phyloP scores from a whole-genome alignment of 2,113 vertebrate species.

The Neopipo cinnamomea region DNA sequence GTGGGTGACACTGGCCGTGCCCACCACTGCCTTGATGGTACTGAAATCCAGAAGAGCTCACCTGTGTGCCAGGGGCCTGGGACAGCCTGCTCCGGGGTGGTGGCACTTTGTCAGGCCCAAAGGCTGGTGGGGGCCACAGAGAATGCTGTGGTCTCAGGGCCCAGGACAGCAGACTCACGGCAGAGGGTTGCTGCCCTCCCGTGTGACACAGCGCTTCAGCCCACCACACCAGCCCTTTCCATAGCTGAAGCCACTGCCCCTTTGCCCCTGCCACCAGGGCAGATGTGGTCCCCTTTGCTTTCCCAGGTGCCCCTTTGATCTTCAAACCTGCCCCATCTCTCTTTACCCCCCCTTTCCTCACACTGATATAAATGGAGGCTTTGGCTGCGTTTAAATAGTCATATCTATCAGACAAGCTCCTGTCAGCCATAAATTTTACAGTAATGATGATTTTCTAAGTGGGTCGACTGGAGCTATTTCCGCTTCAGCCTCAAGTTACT shows the following conservation, averaged over 20 bases:
- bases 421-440: conserved; percentile 73
- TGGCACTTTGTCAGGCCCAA: background rate
- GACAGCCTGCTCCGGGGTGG: background rate
- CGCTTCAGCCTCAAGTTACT: conserved; percentile 77
- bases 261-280: accelerated
- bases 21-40: background rate
- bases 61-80: accelerated
- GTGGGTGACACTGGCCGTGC: accelerated
- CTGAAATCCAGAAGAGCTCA: background rate
- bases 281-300: background rate
- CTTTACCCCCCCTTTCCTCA: background rate
- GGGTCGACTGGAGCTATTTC: conserved; percentile 76
- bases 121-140: background rate
- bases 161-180: accelerated
- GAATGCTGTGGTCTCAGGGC: background rate
- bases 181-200: background rate
- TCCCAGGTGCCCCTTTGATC: background rate
- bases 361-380: conserved; percentile 73
- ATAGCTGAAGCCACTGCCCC: background rate
- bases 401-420: conserved; percentile 75
- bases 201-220: accelerated
- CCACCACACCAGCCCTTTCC: background rate
- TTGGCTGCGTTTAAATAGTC: conserved; percentile 74
- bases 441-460: conserved; percentile 78
- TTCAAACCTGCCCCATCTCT: background rate